A percentile compares a stretch with the other conserved stretches of the same genome.
Conservation (phyloP, 2,888 invertebrate species). For the Melangyna quadrimaculata region DNA sequence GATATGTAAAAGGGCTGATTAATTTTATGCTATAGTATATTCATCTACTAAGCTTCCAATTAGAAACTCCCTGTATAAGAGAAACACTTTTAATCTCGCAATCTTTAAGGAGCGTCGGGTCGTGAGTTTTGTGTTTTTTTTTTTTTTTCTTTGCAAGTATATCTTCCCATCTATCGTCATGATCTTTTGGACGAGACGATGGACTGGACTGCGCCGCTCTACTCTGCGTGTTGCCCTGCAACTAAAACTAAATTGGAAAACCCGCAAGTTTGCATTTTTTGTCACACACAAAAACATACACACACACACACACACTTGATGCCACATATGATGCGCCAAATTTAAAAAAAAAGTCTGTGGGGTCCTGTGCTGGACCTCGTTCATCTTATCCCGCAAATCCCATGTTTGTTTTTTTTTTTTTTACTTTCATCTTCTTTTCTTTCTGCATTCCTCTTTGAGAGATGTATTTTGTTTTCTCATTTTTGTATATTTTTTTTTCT, state of each 20-base stretch:
- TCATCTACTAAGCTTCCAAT: too few relatives aligned
- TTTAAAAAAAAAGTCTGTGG: constrained; percentile 51
- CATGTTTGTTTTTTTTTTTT: too few relatives aligned
- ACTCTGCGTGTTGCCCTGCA: background rate
- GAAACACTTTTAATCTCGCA: background rate
- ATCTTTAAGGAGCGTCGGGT: background rate
- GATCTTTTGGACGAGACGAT: constrained; percentile 23
- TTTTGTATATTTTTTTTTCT: constrained; percentile 14
- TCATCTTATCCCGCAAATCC: constrained; percentile 45
- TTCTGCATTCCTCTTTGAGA: constrained; percentile 36
- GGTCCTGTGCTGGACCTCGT: constrained; percentile 37
- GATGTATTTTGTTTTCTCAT: background rate
- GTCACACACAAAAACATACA: background rate
- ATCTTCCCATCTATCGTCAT: constrained; percentile 20
- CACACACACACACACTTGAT: background rate
- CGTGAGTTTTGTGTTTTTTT: background rate
- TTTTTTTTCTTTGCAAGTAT: background rate
- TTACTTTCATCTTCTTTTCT: background rate
- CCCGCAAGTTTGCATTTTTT: background rate
- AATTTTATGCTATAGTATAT: too few relatives aligned
- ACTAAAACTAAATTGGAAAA: background rate
- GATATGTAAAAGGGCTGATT: too few relatives aligned
- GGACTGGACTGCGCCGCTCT: background rate
- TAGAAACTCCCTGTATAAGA: background rate
- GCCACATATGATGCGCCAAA: constrained; percentile 27